Evolutionary conservation across 2,888 invertebrate genomes (phyloP).

Genomic region (Stenoptilia bipunctidactyla): DNA sequence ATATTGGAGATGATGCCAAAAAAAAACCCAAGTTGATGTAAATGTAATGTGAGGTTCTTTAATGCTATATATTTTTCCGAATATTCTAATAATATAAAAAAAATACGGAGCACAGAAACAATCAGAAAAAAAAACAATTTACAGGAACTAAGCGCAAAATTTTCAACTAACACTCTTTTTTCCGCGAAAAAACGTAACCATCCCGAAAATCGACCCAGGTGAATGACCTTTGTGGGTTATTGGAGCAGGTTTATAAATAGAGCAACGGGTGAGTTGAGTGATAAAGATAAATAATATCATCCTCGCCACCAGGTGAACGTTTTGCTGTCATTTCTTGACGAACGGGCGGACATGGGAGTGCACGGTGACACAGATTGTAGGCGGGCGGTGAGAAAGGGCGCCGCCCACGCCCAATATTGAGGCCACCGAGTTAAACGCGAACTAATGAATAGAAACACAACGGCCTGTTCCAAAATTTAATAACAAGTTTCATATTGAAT

Average conservation of each 20-base stretch:
- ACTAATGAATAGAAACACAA: not conserved
- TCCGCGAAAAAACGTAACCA: too few relatives aligned
- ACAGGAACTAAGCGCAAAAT: too few relatives aligned
- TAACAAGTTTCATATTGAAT: too few relatives aligned
- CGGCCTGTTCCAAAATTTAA: not conserved
- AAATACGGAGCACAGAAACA: not conserved
- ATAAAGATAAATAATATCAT: not conserved
- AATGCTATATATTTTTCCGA: not conserved
- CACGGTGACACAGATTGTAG: constrained; percentile 19
- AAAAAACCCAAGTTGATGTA: too few relatives aligned
- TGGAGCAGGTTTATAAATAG: not conserved
- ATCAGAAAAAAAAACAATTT: too few relatives aligned
- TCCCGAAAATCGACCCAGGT: not conserved
- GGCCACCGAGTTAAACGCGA: constrained; percentile 24
- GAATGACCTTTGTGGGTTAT: not conserved
- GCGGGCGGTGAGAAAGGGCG: constrained; percentile 51
- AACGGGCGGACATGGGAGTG: not conserved
- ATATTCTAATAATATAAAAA: not conserved
- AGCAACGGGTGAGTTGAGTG: not conserved
- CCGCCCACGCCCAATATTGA: constrained; percentile 45
- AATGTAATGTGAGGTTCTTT: too few relatives aligned
- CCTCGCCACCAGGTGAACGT: not conserved
- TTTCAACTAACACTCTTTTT: too few relatives aligned
- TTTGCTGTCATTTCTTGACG: not conserved
- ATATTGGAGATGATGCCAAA: too few relatives aligned